Evolutionary conservation across 2,797 vertebrate species (phyloP).

Genomic region (Hoplostethus atlanticus): DNA sequence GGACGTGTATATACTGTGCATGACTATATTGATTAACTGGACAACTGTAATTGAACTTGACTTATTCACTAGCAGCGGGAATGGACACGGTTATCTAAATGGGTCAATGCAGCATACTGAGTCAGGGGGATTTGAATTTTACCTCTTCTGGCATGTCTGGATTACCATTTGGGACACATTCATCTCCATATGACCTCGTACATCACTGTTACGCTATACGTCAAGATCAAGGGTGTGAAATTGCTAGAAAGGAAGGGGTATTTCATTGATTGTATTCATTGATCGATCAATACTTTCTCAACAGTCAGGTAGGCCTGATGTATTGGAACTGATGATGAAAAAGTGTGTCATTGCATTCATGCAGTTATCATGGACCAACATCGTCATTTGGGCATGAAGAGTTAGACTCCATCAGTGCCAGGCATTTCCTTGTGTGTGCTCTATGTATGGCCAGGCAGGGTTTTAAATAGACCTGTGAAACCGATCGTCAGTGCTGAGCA

Average conservation of each 20-base stretch:
- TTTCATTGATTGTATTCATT: not conserved
- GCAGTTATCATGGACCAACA: slow-evolving; percentile 23
- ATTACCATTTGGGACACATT: not conserved
- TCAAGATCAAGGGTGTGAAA: not conserved
- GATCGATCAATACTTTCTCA: not conserved
- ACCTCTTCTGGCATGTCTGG: not conserved
- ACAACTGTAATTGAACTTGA: not conserved
- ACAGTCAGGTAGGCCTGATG: not conserved
- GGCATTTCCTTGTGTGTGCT: slow-evolving; percentile 35
- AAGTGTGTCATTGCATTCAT: not conserved
- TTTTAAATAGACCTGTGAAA: slow-evolving; percentile 78
- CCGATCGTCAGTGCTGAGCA: slow-evolving; percentile 63
- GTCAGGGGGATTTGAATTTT: not conserved
- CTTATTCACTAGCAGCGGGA: not conserved
- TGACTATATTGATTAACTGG: not conserved
- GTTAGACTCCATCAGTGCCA: slow-evolving; percentile 39
- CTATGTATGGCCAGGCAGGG: slow-evolving; percentile 35
- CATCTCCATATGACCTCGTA: not conserved
- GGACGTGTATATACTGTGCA: not conserved
- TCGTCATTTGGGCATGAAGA: slow-evolving; percentile 11
- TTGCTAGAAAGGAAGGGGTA: not conserved
- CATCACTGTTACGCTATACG: not conserved
- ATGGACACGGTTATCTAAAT: not conserved
- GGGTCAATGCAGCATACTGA: slow-evolving; percentile 1
- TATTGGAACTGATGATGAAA: not conserved